These are phyloP conservation scores for Azorinus chamasolen DNA, from an alignment of 2,888 invertebrate genomes.

Conservation along the genomic window DNA sequence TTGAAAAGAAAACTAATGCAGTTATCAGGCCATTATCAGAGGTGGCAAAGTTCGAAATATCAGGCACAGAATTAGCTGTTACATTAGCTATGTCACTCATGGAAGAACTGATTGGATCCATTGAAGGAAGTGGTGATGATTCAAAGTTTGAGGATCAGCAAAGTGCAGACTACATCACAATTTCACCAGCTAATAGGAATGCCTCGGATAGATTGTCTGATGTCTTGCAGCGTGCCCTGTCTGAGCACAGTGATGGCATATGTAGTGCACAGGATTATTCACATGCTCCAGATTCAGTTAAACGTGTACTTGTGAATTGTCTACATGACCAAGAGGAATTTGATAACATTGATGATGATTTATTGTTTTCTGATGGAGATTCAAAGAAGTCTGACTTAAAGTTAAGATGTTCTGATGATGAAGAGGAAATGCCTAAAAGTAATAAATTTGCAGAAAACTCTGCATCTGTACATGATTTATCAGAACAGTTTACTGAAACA, in stretches of 20 bases:
- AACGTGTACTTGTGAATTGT: slow-evolving; percentile 70
- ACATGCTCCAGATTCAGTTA: slow-evolving; percentile 60
- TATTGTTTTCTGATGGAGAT: slow-evolving; percentile 55
- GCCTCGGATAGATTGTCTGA: slow-evolving; percentile 56
- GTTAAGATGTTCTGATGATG: slow-evolving; percentile 12
- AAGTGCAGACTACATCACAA: slow-evolving; percentile 24
- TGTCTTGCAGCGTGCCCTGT: slow-evolving; percentile 63
- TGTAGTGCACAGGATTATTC: slow-evolving; percentile 66
- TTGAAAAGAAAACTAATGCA: slow-evolving; percentile 75
- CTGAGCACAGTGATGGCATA: slow-evolving; percentile 67
- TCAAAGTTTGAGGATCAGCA: not conserved
- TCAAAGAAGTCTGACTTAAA: slow-evolving; percentile 1
- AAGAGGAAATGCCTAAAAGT: slow-evolving; percentile 19
- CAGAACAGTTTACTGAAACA: slow-evolving; percentile 53
- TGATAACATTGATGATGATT: slow-evolving; percentile 57
- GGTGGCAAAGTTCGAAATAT: slow-evolving; percentile 67
- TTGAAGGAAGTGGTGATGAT: slow-evolving; percentile 31
- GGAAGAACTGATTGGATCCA: slow-evolving; percentile 72
- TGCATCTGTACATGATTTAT: slow-evolving; percentile 24
- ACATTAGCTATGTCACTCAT: slow-evolving; percentile 80
- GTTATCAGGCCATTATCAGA: slow-evolving; percentile 61
- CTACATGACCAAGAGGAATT: slow-evolving; percentile 57
- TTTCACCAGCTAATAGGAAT: slow-evolving; percentile 47
- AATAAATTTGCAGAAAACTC: slow-evolving; percentile 18
- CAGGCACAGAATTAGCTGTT: slow-evolving; percentile 76